Percentiles rank a stretch among this genome's conserved stretches.
Evolutionary conservation across 2,797 vertebrate genomes (phyloP).

Genomic region (Benthosema pterotum): DNA sequence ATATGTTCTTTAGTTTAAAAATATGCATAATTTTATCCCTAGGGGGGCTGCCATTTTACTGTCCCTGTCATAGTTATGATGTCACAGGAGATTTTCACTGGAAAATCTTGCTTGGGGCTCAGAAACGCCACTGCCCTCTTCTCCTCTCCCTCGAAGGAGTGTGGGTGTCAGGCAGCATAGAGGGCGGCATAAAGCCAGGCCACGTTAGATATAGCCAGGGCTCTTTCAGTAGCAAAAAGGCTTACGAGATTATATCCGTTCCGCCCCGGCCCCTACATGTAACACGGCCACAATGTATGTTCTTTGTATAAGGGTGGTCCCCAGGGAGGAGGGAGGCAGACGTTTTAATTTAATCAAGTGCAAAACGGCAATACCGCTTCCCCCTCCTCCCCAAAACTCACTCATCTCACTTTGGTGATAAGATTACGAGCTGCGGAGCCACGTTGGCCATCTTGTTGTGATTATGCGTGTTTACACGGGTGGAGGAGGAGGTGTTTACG

Average conservation of each 20-base stretch:
- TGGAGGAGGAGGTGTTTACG: conserved; percentile 75
- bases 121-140: too few species aligned
- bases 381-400: conserved; percentile 53
- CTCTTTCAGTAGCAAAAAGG: conserved; percentile 37
- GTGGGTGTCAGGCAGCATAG: conserved; percentile 24
- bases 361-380: conserved; percentile 56
- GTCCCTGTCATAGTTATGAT: too few species aligned
- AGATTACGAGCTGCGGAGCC: conserved; percentile 63
- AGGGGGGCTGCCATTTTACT: too few species aligned
- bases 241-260: conserved; percentile 56
- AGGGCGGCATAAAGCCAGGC: conserved; percentile 30
- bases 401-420: conserved; percentile 67
- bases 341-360: conserved; percentile 73
- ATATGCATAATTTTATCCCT: too few species aligned
- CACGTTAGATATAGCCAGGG: conserved; percentile 30
- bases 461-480: conserved; percentile 77
- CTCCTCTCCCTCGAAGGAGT: conserved; percentile 8
- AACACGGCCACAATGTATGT: conserved; percentile 49
- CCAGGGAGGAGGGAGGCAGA: conserved; percentile 52
- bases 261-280: conserved; percentile 36
- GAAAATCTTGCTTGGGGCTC: too few species aligned
- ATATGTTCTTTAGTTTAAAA: too few species aligned
- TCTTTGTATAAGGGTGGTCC: conserved; percentile 68
- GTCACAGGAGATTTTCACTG: too few species aligned
- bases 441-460: conserved; percentile 75